These are phyloP conservation scores for Caenorhabditis tropicalis DNA, from an alignment of 1,140 invertebrate species.

Conservation along the genomic window DNA sequence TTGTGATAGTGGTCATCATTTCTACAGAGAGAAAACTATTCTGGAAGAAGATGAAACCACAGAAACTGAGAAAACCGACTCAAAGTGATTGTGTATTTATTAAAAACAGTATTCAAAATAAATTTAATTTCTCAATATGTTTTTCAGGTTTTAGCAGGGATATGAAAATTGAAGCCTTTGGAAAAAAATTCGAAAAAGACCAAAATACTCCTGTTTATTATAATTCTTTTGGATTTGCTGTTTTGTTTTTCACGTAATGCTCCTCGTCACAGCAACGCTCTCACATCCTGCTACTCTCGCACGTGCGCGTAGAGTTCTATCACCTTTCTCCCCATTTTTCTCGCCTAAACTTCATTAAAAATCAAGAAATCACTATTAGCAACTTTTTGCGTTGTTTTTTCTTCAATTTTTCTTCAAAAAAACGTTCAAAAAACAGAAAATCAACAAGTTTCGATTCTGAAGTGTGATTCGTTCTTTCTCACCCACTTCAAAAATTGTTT, in stretches of 20 bases:
- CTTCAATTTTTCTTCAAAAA: no score
- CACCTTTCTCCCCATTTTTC: neutral
- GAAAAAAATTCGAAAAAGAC: neutral
- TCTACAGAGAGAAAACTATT: neutral
- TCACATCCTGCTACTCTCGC: neutral
- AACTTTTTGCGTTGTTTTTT: no score
- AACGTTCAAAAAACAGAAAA: no score
- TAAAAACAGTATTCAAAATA: no score
- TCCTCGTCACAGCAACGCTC: neutral
- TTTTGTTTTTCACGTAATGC: neutral
- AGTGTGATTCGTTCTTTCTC: no score
- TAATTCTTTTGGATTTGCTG: neutral
- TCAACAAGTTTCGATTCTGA: no score
- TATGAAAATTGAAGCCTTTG: neutral
- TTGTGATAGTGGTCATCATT: slow-evolving; percentile 41
- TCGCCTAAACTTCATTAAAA: neutral
- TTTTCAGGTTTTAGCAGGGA: neutral
- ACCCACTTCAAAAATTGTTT: no score
- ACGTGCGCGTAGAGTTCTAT: neutral
- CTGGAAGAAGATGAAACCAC: neutral
- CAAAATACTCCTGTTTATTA: neutral
- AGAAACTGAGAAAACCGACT: neutral
- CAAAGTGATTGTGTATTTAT: no score
- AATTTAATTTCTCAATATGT: no score
- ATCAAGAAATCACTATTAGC: neutral